Base-by-base conservation (phyloP, 2,113 vertebrate genomes). In the Ranitomeya imitator region DNA sequence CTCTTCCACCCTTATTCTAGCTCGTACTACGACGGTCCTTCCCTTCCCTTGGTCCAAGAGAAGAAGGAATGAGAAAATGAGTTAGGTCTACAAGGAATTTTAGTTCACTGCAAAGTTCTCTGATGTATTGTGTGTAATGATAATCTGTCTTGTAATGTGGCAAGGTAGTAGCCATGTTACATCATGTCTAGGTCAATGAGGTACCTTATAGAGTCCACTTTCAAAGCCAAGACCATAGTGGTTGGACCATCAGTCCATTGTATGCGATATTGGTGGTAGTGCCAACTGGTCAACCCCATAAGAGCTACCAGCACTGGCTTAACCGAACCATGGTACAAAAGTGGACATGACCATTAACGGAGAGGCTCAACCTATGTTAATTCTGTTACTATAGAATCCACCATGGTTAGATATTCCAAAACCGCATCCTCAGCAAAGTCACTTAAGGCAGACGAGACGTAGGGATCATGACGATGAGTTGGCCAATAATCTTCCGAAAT, bases 21-120 rank as follows among this genome's bases (percentile, higher is more conserved):
- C 65, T 45, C 19, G 13, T 14, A 10, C 59, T 16, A 18, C 63
- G 16, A 63, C 51, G 14, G 26, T 69, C 51, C 37, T 19, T 54
- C n/a, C 26, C 82, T 71, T 84, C n/a, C 51, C 37, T 8, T 74
- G 71, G 71, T 45, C 71, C 26, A 21, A 76, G 37, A 76, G 37
- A 76, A 79, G 77, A 79, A 55, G 11, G 1, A 23, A 57, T 45
- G 11, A 45, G 13, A 83, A 26, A 23, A 60, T 9, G 7, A 52
- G 69, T 52, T 13, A 71, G 82, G 45, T 71, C 14, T 84, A 71
- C n/a, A 52, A 61, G 26, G 79, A 83, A 83, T 83, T 81, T 52
- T 57, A 82, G 69, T 82, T 83, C 23, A 74, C 69, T 76, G 86
- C 57, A 88, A 59, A 26, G 55, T 83, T 45, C 65, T 71, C 26